phyloP scores from a whole-genome alignment of 2,888 invertebrate species.

The Cyrtodaria siliqua region DNA sequence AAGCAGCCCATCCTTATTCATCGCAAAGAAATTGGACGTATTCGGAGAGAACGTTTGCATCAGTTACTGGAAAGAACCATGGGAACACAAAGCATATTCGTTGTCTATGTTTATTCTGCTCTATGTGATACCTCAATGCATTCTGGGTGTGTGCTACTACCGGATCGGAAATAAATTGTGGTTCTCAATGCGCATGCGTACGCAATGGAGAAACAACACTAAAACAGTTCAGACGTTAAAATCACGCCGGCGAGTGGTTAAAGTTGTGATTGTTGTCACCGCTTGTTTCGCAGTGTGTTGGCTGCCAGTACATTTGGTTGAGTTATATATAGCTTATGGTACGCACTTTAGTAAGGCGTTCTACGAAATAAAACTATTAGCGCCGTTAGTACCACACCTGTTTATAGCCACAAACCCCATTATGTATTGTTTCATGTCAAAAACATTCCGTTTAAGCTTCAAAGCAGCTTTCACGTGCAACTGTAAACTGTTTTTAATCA shows the following conservation, averaged over 20 bases:
- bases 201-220: conserved; percentile 21
- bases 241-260: conserved; percentile 46
- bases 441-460: conserved; percentile 53
- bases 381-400: conserved; percentile 57
- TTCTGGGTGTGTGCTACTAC: conserved; percentile 58
- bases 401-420: conserved; percentile 60
- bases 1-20: conserved; percentile 41
- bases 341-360: conserved; percentile 22
- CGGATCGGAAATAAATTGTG: conserved; percentile 56
- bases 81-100: conserved; percentile 45
- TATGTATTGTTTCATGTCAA: conserved; percentile 66
- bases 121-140: conserved; percentile 53
- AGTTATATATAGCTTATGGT: conserved; percentile 43
- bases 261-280: conserved; percentile 54
- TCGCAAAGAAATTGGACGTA: conserved; percentile 38
- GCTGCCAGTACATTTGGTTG: conserved; percentile 62
- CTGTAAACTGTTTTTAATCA: neutral
- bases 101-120: conserved; percentile 54
- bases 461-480: conserved; percentile 52
- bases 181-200: conserved; percentile 26
- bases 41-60: conserved; percentile 22
- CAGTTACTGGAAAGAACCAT: conserved; percentile 28
- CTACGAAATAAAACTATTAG: conserved; percentile 56
- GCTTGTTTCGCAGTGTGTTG: conserved; percentile 61
- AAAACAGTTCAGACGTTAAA: conserved; percentile 39